phyloP scores from a whole-genome alignment of 2,797 vertebrate genomes.

The Synaphobranchus kaupii region DNA sequence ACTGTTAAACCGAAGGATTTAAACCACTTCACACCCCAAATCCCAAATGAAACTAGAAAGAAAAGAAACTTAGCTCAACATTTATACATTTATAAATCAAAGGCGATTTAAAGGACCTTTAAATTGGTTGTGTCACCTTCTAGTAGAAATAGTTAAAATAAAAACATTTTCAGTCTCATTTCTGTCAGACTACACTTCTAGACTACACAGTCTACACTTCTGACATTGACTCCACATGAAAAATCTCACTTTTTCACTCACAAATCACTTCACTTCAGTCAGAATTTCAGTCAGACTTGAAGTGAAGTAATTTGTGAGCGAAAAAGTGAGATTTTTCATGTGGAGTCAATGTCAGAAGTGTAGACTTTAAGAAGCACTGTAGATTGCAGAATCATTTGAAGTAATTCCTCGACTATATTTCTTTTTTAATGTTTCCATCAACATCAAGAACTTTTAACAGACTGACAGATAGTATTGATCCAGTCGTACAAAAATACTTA shows the following conservation, averaged over 20 bases:
- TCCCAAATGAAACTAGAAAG: not conserved
- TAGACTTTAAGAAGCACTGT: not conserved
- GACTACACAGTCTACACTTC: not conserved
- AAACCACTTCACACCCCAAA: not conserved
- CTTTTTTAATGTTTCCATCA: not conserved
- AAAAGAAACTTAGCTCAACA: not conserved
- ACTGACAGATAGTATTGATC: not conserved
- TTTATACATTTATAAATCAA: not conserved
- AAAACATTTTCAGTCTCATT: not conserved
- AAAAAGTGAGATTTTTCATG: not conserved
- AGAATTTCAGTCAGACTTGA: too few relatives aligned
- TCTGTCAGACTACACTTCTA: too few relatives aligned
- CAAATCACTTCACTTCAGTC: not conserved
- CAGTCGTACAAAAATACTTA: not conserved
- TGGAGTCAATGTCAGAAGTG: not conserved
- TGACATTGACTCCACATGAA: not conserved
- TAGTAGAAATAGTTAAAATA: not conserved
- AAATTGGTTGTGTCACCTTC: not conserved
- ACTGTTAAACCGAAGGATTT: constrained; percentile 25
- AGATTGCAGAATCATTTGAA: not conserved
- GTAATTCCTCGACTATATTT: not conserved
- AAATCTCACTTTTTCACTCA: not conserved
- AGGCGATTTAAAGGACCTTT: not conserved
- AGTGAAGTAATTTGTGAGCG: not conserved
- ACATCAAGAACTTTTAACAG: not conserved